Percentiles rank a stretch among this genome's conserved stretches.
These are phyloP conservation scores for Agapostemon virescens DNA, from an alignment of 2,888 invertebrate genomes.

Conservation along the genomic window DNA sequence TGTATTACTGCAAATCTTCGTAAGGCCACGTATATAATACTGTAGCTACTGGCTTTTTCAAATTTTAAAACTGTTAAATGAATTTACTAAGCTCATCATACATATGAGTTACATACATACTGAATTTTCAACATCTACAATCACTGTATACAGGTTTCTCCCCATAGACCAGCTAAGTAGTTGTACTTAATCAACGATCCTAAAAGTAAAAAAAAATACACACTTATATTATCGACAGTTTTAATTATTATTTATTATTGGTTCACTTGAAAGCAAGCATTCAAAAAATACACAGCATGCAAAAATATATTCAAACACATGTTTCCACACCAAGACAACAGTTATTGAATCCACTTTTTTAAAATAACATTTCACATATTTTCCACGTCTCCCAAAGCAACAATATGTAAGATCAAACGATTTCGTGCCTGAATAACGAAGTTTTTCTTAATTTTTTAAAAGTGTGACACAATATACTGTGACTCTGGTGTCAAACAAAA, in stretches of 20 bases:
- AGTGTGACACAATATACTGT: neutral
- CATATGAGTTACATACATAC: slow-evolving; percentile 49
- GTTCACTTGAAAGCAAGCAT: neutral
- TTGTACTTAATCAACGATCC: slow-evolving; percentile 72
- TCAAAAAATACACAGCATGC: neutral
- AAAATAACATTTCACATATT: neutral
- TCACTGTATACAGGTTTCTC: slow-evolving; percentile 60
- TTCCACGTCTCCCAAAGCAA: too few species aligned
- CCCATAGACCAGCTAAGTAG: slow-evolving; percentile 59
- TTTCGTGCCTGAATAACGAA: too few species aligned
- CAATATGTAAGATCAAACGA: too few species aligned
- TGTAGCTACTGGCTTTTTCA: slow-evolving; percentile 58
- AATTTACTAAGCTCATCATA: slow-evolving; percentile 45
- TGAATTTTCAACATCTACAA: slow-evolving; percentile 62
- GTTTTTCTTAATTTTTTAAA: neutral
- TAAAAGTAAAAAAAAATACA: slow-evolving; percentile 58
- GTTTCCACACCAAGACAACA: neutral
- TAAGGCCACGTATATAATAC: slow-evolving; percentile 53
- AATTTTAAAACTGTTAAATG: slow-evolving; percentile 29
- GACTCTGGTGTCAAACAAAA: neutral
- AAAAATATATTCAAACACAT: neutral
- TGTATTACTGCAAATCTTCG: slow-evolving; percentile 31
- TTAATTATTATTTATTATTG: neutral
- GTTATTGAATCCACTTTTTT: neutral
- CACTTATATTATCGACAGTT: neutral